A percentile compares a stretch with the other conserved stretches of the same genome.
Evolutionary conservation across 2,113 vertebrate species (phyloP).

Genomic region (Balaeniceps rex): DNA sequence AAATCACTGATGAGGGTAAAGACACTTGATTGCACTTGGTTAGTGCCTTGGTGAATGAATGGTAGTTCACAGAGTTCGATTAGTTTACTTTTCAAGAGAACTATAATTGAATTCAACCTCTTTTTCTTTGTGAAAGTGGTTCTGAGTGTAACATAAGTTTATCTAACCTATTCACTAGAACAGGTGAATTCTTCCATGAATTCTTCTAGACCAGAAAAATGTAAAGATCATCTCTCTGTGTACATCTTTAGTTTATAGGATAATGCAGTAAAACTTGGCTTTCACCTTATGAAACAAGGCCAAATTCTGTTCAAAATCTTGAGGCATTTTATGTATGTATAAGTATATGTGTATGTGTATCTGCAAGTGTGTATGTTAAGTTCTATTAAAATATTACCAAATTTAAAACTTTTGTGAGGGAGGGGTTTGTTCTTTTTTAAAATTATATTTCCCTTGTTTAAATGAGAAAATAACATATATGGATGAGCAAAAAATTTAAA

Average conservation of each 20-base stretch:
- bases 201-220: not conserved
- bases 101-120: not conserved
- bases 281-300: not conserved
- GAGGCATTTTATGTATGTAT: accelerated
- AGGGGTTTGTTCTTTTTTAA: accelerated
- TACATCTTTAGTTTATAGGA: not conserved
- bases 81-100: not conserved
- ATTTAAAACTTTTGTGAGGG: not conserved
- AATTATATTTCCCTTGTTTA: not conserved
- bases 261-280: not conserved
- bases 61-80: not conserved
- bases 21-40: not conserved
- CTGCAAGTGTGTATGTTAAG: not conserved
- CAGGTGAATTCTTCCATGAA: not conserved
- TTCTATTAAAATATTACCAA: not conserved
- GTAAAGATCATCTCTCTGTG: not conserved
- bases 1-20: not conserved
- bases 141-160: not conserved
- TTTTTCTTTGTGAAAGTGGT: not conserved
- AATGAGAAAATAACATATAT: not conserved
- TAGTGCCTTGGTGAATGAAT: not conserved
- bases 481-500: not conserved
- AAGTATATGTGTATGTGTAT: not conserved
- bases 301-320: not conserved
- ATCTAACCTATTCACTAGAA: not conserved